Percentiles rank a stretch among this genome's conserved stretches.
Evolutionary conservation across 2,888 invertebrate genomes (phyloP).

Genomic region (Tolmerus cingulatus): DNA sequence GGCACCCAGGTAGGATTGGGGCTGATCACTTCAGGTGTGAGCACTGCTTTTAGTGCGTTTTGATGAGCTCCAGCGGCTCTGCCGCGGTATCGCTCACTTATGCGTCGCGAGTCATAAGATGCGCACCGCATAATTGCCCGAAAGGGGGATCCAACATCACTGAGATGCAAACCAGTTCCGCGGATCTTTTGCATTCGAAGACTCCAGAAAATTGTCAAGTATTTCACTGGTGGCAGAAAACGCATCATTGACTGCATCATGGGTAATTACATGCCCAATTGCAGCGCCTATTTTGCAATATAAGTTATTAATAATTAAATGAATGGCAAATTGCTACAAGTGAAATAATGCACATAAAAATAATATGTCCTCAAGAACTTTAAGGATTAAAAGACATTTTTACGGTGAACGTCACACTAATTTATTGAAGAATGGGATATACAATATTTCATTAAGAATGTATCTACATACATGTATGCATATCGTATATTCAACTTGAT

Average conservation of each 20-base stretch:
- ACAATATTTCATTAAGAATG: no score
- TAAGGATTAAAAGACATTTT: no score
- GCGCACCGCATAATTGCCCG: background rate
- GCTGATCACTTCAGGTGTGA: background rate
- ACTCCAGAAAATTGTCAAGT: background rate
- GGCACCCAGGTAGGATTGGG: background rate
- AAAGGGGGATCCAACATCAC: background rate
- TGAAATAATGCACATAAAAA: no score
- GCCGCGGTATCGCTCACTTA: background rate
- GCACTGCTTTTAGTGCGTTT: background rate
- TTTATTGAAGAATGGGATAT: no score
- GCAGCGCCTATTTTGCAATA: background rate
- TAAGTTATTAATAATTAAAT: background rate
- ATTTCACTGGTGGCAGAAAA: background rate
- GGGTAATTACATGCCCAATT: background rate
- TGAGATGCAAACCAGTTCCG: background rate
- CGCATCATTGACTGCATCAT: background rate
- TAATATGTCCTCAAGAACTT: no score
- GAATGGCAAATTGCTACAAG: background rate
- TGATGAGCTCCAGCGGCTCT: background rate
- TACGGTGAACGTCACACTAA: no score
- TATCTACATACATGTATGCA: no score
- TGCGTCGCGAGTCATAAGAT: background rate
- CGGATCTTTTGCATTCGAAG: background rate
- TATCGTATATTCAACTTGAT: no score